Percentiles rank a stretch among this genome's conserved stretches.
These are phyloP conservation scores for Dreissena polymorpha DNA, from an alignment of 1,140 invertebrate species.

Conservation along the genomic window DNA sequence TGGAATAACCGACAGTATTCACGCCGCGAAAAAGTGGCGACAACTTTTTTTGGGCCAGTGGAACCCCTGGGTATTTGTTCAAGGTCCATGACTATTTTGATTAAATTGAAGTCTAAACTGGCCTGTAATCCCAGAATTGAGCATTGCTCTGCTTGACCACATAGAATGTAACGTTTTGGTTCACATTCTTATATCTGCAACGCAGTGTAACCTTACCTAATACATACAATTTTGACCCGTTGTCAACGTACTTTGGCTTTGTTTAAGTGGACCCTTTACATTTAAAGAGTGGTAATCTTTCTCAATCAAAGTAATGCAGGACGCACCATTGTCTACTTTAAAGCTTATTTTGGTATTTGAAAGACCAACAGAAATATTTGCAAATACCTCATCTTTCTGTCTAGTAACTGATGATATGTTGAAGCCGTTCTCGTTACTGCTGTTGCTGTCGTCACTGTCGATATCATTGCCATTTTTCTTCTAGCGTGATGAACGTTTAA, in stretches of 20 bases:
- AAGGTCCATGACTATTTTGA: background rate
- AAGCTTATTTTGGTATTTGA: background rate
- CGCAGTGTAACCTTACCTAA: background rate
- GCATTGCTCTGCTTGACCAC: background rate
- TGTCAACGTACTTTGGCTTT: background rate
- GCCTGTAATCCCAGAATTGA: background rate
- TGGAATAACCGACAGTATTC: too few relatives aligned
- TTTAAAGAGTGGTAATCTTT: background rate
- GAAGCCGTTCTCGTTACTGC: background rate
- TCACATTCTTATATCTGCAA: background rate
- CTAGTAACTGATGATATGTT: too few relatives aligned
- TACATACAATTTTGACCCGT: background rate
- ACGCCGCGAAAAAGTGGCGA: too few relatives aligned
- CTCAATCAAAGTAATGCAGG: background rate
- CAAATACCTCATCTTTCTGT: constrained; percentile 10
- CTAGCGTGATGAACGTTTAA: background rate
- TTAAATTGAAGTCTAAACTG: background rate
- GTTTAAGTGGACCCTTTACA: constrained; percentile 2
- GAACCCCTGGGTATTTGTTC: too few relatives aligned
- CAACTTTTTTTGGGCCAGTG: too few relatives aligned
- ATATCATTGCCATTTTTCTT: background rate
- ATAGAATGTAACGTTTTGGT: background rate
- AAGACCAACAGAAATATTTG: background rate
- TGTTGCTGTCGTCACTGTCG: background rate
- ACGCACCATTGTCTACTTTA: background rate